phyloP scores from a whole-genome alignment of 2,797 vertebrate species.

The Argentina silus region DNA sequence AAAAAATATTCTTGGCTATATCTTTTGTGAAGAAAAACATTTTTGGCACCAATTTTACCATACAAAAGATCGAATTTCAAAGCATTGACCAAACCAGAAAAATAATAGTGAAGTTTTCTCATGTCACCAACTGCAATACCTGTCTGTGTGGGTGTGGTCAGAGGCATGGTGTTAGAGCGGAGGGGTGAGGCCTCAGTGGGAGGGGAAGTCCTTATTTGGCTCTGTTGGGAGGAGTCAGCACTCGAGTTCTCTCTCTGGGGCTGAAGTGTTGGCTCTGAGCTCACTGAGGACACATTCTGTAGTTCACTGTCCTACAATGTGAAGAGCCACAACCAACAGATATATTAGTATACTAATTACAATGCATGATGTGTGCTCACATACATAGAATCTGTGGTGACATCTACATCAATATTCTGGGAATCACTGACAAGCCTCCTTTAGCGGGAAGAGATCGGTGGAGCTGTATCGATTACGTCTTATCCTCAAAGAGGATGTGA shows the following conservation, averaged over 20 bases:
- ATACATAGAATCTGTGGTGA: not conserved
- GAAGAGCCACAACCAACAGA: not conserved
- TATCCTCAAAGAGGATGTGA: not conserved
- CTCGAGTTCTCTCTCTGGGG: conserved; percentile 24
- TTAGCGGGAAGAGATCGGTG: not conserved
- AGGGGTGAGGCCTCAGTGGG: conserved; percentile 25
- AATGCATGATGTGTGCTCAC: not conserved
- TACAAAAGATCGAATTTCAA: too few species aligned
- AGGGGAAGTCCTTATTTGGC: conserved; percentile 26
- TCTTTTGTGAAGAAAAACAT: too few species aligned
- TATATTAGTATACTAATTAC: conserved; percentile 3
- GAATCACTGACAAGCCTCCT: not conserved
- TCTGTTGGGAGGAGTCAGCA: conserved; percentile 42
- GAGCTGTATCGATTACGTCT: not conserved
- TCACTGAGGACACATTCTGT: conserved; percentile 52
- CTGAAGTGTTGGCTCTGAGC: conserved; percentile 41
- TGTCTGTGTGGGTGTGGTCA: conserved; percentile 34
- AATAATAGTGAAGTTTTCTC: too few species aligned
- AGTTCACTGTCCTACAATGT: conserved; percentile 65
- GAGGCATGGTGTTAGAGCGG: conserved; percentile 15
- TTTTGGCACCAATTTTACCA: too few species aligned
- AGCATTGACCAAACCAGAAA: too few species aligned
- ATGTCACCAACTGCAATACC: conserved; percentile 44
- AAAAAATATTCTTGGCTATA: too few species aligned
- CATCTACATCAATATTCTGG: not conserved